Conservation (phyloP, 2,113 vertebrate species). For the Apodemus sylvaticus region DNA sequence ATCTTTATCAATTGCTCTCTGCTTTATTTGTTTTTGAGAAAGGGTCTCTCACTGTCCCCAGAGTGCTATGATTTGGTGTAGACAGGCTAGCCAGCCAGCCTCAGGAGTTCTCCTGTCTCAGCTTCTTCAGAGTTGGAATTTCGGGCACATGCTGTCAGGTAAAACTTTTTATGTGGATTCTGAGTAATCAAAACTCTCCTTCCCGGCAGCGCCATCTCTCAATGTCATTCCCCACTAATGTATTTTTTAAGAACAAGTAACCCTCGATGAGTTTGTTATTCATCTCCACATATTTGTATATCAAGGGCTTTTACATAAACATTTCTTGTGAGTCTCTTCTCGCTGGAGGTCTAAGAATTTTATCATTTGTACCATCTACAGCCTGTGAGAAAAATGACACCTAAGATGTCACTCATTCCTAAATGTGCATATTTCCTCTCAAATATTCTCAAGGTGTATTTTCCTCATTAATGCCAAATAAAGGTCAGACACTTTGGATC, state of each 20-base stretch:
- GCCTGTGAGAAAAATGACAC: constrained; percentile 12
- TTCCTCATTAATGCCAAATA: constrained; percentile 58
- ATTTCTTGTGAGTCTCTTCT: neutral
- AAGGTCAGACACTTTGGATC: constrained; percentile 54
- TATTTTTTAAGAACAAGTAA: constrained; percentile 23
- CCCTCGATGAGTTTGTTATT: neutral
- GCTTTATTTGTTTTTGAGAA: neutral
- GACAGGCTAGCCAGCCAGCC: neutral
- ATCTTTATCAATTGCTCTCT: neutral
- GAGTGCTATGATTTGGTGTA: neutral
- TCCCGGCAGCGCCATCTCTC: neutral
- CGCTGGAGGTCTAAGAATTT: neutral
- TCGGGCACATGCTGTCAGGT: neutral
- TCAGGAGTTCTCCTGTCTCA: neutral
- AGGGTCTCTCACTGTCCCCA: neutral
- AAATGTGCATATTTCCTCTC: constrained; percentile 22
- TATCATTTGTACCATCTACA: neutral
- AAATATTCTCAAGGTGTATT: constrained; percentile 49
- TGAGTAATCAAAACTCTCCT: neutral
- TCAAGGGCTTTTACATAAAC: neutral
- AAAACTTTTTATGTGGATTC: neutral
- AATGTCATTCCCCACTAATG: neutral
- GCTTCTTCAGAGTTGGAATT: neutral
- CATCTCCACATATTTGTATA: neutral
- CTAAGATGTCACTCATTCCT: constrained; percentile 33